A percentile compares a stretch with the other conserved stretches of the same genome.
Conservation (phyloP, 2,113 vertebrate species). For the Perccottus glenii region DNA sequence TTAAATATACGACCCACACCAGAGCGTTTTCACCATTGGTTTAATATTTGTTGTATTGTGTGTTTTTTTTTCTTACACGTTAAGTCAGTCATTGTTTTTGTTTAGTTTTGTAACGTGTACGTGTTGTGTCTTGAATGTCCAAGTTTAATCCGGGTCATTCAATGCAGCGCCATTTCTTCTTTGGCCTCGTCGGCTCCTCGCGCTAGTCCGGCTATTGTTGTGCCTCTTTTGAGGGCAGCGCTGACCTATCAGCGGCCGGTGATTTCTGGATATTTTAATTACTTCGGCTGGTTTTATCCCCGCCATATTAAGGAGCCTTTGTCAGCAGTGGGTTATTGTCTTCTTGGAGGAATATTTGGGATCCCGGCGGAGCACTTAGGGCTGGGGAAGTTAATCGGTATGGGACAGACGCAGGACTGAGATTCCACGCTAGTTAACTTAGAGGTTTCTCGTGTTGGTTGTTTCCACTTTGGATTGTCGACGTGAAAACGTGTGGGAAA, state of each 20-base stretch:
- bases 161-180: conserved; percentile 61
- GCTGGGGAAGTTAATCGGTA: conserved; percentile 61
- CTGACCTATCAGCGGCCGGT: conserved; percentile 36
- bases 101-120: not conserved
- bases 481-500: conserved; percentile 23
- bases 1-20: no score
- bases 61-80: no score
- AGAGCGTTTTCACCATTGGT: no score
- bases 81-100: no score
- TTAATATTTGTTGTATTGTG: no score
- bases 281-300: not conserved
- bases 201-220: conserved; percentile 69
- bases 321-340: conserved; percentile 6
- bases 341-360: conserved; percentile 5
- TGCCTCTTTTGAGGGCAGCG: conserved; percentile 47
- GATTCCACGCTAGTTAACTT: conserved; percentile 53
- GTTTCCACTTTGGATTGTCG: conserved; percentile 29
- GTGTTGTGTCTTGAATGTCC: not conserved
- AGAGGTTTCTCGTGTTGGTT: conserved; percentile 19
- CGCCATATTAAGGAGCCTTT: conserved; percentile 31
- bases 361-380: conserved; percentile 46
- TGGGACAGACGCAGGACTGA: conserved; percentile 71
- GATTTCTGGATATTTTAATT: conserved; percentile 35
- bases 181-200: conserved; percentile 59
- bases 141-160: conserved; percentile 28